Conservation (phyloP, 2,113 vertebrate species). For the Verasper variegatus region DNA sequence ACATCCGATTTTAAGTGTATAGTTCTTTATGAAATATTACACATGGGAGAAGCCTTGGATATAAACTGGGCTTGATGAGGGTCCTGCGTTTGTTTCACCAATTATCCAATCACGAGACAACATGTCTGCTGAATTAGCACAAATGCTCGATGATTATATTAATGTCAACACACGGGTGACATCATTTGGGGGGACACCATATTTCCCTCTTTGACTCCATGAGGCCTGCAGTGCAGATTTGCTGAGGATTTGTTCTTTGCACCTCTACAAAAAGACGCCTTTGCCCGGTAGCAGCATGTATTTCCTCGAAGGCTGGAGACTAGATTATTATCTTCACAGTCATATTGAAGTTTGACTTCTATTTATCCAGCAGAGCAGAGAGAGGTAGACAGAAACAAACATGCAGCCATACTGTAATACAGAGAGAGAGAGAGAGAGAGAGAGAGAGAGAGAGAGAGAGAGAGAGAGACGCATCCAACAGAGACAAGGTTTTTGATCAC, state of each 20-base stretch:
- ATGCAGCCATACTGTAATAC: not conserved
- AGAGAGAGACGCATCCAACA: not conserved
- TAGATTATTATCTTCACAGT: not conserved
- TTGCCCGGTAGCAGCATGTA: not conserved
- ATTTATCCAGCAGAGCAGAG: not conserved
- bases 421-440: not conserved
- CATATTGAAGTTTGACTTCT: constrained; percentile 2
- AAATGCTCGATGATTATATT: not conserved
- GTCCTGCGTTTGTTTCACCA: too few relatives aligned
- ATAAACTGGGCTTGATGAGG: too few relatives aligned
- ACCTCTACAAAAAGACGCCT: not conserved
- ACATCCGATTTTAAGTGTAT: too few relatives aligned
- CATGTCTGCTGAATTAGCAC: not conserved
- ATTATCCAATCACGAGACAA: too few relatives aligned
- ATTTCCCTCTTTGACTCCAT: not conserved
- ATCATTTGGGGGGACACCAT: not conserved
- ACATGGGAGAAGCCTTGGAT: too few relatives aligned
- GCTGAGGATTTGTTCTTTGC: not conserved
- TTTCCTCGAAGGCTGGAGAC: constrained; percentile 5
- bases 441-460: not conserved
- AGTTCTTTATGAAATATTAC: too few relatives aligned
- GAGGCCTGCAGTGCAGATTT: not conserved
- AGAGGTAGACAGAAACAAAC: not conserved
- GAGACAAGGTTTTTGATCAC: not conserved
- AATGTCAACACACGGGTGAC: too few relatives aligned